These are phyloP conservation scores for Hydraecia micacea DNA, from an alignment of 2,888 invertebrate genomes.

Conservation along the genomic window DNA sequence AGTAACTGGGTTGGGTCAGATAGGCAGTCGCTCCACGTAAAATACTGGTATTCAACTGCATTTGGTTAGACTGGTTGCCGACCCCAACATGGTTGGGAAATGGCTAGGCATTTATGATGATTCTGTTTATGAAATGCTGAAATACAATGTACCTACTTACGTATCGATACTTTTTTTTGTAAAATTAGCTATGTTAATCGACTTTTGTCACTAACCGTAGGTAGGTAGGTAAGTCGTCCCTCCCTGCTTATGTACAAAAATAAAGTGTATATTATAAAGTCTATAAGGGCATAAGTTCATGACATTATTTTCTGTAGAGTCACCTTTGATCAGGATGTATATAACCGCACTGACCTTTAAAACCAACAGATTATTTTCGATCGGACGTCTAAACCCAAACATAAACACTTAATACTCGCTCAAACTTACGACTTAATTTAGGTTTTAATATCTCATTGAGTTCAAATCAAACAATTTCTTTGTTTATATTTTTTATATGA, in stretches of 20 bases:
- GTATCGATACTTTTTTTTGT: neutral
- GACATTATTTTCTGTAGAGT: constrained; percentile 16
- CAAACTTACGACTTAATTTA: constrained; percentile 2
- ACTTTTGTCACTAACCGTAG: neutral
- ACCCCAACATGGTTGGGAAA: neutral
- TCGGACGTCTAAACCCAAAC: constrained; percentile 16
- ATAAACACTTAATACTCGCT: constrained; percentile 10
- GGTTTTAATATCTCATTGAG: neutral
- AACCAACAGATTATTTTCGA: constrained; percentile 30
- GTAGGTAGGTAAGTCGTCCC: too few relatives aligned
- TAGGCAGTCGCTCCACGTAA: neutral
- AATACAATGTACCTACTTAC: neutral
- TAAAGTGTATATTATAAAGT: neutral
- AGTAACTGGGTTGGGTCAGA: too few relatives aligned
- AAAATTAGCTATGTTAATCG: neutral
- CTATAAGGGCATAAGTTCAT: constrained; percentile 5
- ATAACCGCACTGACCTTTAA: constrained; percentile 32
- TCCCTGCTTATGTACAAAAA: neutral
- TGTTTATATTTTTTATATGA: neutral
- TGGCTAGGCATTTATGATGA: neutral
- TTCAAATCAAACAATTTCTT: constrained; percentile 25
- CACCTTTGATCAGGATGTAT: constrained; percentile 23
- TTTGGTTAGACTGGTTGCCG: neutral
- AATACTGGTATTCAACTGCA: neutral
- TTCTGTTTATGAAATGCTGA: neutral